Conservation (phyloP, 1,140 invertebrate genomes). For the Orchestia grillus region DNA sequence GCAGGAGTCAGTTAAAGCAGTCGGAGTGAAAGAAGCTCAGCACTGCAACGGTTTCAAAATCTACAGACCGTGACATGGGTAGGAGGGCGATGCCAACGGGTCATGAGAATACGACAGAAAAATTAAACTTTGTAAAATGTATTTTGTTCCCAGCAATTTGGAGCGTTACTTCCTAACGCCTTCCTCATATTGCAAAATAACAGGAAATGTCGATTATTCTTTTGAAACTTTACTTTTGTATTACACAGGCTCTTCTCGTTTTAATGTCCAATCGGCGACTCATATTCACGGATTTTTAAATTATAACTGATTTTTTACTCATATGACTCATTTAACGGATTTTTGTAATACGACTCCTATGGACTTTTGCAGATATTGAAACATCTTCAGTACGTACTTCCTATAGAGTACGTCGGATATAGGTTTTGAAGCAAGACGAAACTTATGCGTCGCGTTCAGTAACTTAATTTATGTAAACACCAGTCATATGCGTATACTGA, state of each 20-base stretch:
- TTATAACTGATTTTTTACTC: not conserved
- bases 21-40: not conserved
- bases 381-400: no score
- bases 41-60: not conserved
- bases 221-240: no score
- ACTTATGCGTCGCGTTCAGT: not conserved
- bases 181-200: no score
- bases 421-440: not conserved
- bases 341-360: no score
- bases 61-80: not conserved
- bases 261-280: no score
- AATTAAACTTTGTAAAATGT: no score
- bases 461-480: not conserved
- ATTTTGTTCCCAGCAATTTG: no score
- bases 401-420: no score
- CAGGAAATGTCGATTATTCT: not conserved
- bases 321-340: no score
- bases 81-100: not conserved
- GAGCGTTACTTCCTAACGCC: no score
- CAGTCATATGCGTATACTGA: not conserved
- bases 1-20: slow-evolving; percentile 8
- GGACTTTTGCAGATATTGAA: no score
- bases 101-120: not conserved
- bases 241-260: no score
- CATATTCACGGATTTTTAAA: not conserved